Conservation (phyloP, 2,113 vertebrate genomes). For the Lagopus muta region DNA sequence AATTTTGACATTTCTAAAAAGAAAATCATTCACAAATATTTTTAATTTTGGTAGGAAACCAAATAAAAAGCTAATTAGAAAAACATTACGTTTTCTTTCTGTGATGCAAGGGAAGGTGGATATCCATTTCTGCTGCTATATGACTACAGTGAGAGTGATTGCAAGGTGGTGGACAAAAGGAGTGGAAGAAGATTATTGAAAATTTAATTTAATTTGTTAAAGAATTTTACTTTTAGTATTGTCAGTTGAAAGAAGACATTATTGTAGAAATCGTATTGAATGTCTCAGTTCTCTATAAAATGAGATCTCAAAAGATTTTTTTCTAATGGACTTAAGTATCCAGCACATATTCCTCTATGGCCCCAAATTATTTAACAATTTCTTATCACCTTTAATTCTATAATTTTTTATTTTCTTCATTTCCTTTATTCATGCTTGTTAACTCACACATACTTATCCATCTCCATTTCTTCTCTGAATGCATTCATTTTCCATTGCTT, state of each 20-base stretch:
- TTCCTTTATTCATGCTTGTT: background rate
- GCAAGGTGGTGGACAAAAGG: background rate
- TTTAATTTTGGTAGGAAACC: background rate
- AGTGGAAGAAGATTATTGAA: background rate
- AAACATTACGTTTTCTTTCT: background rate
- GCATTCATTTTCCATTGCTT: background rate
- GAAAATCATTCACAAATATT: background rate
- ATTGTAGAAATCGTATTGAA: background rate
- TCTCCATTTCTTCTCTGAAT: background rate
- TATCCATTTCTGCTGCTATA: background rate
- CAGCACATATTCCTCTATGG: background rate
- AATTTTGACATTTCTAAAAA: background rate
- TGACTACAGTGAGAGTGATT: background rate
- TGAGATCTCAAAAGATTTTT: background rate
- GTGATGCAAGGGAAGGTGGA: background rate
- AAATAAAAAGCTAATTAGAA: background rate
- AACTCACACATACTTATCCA: background rate
- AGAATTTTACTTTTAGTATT: background rate
- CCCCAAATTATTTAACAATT: background rate
- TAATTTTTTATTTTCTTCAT: background rate
- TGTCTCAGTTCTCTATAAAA: background rate
- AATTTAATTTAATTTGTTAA: background rate
- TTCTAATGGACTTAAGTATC: background rate
- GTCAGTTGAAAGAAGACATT: background rate
- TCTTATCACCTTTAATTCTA: background rate